phyloP scores from a whole-genome alignment of 1,140 invertebrate genomes.

The Drosophila pruinosa region DNA sequence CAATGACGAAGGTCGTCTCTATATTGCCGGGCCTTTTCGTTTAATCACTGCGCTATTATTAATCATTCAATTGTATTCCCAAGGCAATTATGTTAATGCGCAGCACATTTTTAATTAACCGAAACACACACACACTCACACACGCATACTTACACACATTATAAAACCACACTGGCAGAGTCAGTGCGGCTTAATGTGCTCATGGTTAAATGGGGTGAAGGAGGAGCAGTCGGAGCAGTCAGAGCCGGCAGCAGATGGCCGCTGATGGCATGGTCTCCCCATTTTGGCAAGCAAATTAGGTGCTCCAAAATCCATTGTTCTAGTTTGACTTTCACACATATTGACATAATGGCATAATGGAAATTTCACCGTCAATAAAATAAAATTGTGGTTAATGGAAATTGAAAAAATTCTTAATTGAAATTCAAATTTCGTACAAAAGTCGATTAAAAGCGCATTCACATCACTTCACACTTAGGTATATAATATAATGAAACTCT shows the following conservation, averaged over 20 bases:
- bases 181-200: conserved; percentile 41
- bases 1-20: conserved; percentile 41
- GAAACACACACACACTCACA: conserved; percentile 5
- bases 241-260: neutral
- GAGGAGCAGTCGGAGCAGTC: neutral
- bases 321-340: conserved; percentile 5
- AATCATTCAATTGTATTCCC: conserved; percentile 68
- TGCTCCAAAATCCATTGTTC: conserved; percentile 22
- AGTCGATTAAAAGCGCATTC: neutral
- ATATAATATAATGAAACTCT: neutral
- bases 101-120: conserved; percentile 67
- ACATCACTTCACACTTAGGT: neutral
- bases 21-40: conserved; percentile 36
- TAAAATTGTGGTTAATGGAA: neutral
- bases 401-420: neutral
- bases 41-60: conserved; percentile 64
- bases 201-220: conserved; percentile 29
- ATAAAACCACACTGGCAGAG: conserved; percentile 39
- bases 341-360: neutral
- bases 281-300: neutral
- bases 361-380: neutral
- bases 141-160: conserved; percentile 4
- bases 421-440: neutral
- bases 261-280: neutral
- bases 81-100: conserved; percentile 63